Base-by-base conservation (phyloP, 2,797 vertebrate genomes). In the Lagocephalus sceleratus region DNA sequence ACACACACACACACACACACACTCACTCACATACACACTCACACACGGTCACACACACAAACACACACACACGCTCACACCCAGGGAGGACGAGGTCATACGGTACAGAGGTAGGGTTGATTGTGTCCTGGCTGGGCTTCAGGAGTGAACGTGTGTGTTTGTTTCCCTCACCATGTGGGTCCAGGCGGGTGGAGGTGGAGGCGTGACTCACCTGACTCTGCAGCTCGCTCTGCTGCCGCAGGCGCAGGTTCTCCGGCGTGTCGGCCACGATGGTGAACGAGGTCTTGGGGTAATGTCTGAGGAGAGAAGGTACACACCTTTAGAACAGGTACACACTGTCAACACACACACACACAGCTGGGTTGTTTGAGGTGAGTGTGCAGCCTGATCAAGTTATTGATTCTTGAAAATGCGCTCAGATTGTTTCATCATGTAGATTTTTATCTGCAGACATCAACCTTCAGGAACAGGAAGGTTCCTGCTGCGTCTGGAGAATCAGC, bases 271-370 rank as follows among this genome's bases (percentile, higher is more conserved):
- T 95, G 80, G 94, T 96, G 88, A 95, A 96, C 3, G 94, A 92
- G 22, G 94, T 94, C 90, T 95, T 96, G 26, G 94, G 94, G 72
- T 96, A 96, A 89, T 96, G 94, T 77, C 94, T 96, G 90, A 20
- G 54, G 55, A 38, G 0, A 25, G 15, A 54, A 3, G 2, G 39
- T 44, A 11, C 29, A 29, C 29, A 29, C 29, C n/a, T n/a, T n/a
- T n/a, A n/a, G n/a, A n/a, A n/a, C n/a, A n/a, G n/a, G n/a, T n/a
- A 29, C 29, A 29, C 29, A 29, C 26, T n/a, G n/a, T n/a, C n/a
- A n/a, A 12, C 29, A 11, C 29, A 11, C 29, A 29, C n/a, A n/a
- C 29, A 29, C 29, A 29, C 29, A 29, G 8, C 29, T 29, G 1
- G 29, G 6, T 29, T 11, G 9, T 29, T 8, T 29, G 29, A 29